Percentiles rank a stretch among this genome's conserved stretches.
Evolutionary conservation across 1,140 invertebrate genomes (phyloP).

Genomic region (Eupristina koningsbergeri): DNA sequence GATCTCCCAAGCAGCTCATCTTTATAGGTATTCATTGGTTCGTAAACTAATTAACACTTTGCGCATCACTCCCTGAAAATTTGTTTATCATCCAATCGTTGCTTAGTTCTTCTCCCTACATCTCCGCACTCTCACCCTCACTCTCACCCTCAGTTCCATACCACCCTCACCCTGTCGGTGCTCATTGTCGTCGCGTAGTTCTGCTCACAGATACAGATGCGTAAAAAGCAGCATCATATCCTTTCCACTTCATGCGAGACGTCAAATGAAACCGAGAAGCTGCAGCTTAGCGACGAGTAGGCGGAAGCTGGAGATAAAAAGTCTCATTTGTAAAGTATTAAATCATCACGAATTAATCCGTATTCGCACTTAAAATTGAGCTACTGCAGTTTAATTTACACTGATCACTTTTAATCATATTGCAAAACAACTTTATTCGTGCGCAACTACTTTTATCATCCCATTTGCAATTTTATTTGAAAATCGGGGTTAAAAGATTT

Average conservation of each 20-base stretch:
- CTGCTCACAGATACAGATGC: not conserved
- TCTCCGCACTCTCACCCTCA: not conserved
- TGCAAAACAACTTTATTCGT: not conserved
- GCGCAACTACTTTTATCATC: not conserved
- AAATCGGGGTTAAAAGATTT: slow-evolving; percentile 8
- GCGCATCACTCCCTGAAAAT: not conserved
- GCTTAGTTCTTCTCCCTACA: not conserved
- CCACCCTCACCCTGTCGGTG: not conserved
- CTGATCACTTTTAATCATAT: not conserved
- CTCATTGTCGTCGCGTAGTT: slow-evolving; percentile 23
- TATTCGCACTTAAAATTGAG: not conserved
- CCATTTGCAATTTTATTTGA: not conserved
- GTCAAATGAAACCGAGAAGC: not conserved
- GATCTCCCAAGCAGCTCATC: not conserved
- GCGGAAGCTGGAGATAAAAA: not conserved
- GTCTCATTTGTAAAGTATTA: slow-evolving; percentile 1
- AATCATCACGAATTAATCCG: not conserved
- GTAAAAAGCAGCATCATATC: not conserved
- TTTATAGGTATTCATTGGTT: slow-evolving; percentile 30
- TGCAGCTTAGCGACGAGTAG: not conserved
- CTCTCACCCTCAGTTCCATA: not conserved
- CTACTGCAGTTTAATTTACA: not conserved
- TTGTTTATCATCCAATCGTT: not conserved
- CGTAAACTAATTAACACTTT: slow-evolving; percentile 46
- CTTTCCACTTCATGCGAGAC: not conserved